Evolutionary conservation across 2,888 invertebrate genomes (phyloP).

Genomic region (Drosophila setosimentum): DNA sequence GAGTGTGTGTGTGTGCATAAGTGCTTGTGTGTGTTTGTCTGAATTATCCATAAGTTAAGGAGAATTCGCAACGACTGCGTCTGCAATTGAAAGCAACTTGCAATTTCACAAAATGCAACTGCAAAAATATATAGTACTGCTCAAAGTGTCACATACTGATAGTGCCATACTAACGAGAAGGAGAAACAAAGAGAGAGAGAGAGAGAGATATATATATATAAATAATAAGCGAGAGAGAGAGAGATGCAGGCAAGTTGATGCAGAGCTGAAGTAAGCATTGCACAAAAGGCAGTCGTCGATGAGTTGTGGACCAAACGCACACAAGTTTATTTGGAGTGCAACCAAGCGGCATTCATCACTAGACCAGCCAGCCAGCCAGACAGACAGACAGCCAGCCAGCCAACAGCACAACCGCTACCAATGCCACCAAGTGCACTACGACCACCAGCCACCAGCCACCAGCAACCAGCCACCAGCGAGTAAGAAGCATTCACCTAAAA

Average conservation of each 20-base stretch:
- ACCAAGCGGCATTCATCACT: constrained; percentile 45
- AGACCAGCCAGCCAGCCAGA: constrained; percentile 1
- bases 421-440: not conserved
- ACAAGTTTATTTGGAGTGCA: constrained; percentile 64
- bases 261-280: constrained; percentile 12
- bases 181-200: not conserved
- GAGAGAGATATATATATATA: constrained; percentile 1
- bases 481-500: not conserved
- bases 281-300: constrained; percentile 42
- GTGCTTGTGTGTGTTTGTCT: constrained; percentile 1
- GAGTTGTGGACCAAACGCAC: constrained; percentile 19
- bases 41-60: constrained; percentile 31
- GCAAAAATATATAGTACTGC: constrained; percentile 69
- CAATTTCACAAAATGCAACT: constrained; percentile 66
- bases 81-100: constrained; percentile 71
- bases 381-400: constrained; percentile 14
- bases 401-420: not conserved
- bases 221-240: not conserved
- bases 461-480: not conserved
- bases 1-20: not conserved
- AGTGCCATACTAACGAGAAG: constrained; percentile 1
- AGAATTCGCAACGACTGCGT: constrained; percentile 25
- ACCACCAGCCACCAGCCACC: not conserved
- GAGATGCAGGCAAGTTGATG: constrained; percentile 17
- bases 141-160: constrained; percentile 51